Conservation (phyloP, 2,113 vertebrate species). For the Sorex araneus region DNA sequence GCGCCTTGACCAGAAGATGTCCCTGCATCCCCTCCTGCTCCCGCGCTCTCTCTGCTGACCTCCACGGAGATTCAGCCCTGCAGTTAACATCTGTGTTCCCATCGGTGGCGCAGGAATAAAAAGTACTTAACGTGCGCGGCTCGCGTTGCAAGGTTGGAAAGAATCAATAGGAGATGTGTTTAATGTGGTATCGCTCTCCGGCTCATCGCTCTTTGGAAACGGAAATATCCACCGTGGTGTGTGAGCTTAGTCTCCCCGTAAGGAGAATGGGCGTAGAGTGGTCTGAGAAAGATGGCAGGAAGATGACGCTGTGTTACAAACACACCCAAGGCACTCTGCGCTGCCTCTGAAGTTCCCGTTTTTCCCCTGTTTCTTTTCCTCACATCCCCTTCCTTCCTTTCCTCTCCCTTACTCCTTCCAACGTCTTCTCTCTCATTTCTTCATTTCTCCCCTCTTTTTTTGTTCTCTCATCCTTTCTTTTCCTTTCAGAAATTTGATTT, state of each 20-base stretch:
- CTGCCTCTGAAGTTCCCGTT: background rate
- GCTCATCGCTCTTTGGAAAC: slow-evolving; percentile 87
- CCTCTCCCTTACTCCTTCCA: background rate
- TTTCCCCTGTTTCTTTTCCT: background rate
- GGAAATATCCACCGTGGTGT: slow-evolving; percentile 87
- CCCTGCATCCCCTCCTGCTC: slow-evolving; percentile 78
- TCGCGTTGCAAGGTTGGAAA: slow-evolving; percentile 90
- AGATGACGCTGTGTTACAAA: background rate
- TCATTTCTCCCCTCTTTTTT: background rate
- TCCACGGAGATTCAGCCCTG: slow-evolving; percentile 87
- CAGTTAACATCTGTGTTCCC: slow-evolving; percentile 89
- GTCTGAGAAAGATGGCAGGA: background rate
- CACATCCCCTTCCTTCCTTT: background rate
- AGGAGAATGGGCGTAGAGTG: slow-evolving; percentile 66
- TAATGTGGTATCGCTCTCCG: slow-evolving; percentile 90
- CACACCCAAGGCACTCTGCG: background rate
- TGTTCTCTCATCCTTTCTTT: background rate
- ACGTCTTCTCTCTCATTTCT: background rate
- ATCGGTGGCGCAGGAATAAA: slow-evolving; percentile 87
- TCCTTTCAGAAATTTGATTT: background rate
- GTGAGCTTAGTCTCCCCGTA: slow-evolving; percentile 79
- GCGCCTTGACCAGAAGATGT: slow-evolving; percentile 75
- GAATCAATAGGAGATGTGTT: slow-evolving; percentile 92
- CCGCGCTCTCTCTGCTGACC: slow-evolving; percentile 84
- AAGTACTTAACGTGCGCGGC: slow-evolving; percentile 88